Base-by-base conservation (phyloP, 2,797 vertebrate species). In the Numenius phaeopus region DNA sequence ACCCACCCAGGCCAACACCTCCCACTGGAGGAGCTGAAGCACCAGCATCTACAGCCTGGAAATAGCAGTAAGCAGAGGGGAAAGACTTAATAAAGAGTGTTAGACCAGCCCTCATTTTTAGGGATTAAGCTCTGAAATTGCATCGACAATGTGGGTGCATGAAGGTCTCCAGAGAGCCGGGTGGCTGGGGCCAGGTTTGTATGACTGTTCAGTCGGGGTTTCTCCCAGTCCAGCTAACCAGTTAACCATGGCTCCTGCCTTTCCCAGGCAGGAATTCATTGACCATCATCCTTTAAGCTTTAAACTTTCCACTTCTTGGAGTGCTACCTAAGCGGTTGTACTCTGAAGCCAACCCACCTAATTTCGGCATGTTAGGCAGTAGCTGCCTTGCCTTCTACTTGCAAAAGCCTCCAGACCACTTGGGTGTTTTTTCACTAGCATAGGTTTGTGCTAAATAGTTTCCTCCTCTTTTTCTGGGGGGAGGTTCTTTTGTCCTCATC, bases 81-180 rank as follows among this genome's bases (percentile, higher is more conserved):
- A 47, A 75, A 49, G 37, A 7, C 10, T 49, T 66, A 6, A 5
- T 12, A 50, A 72, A 65, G 32, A n/a, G 15, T 11, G 9, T 6
- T 37, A 32, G 40, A 79, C 10, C 27, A 81, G 10, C 42, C 12
- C 27, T 54, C 14, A 6, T 11, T 67, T 90, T 72, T 9, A 64
- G 40, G 18, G 24, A 52, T 59, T 40, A 34, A 64, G 20, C 40
- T 92, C 65, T 72, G 64, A 79, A 72, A 42, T 22, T 42, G 14
- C 46, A 44, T 30, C 1, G 2, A 6, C 2, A 1, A 21, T 9
- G 17, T 32, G 30, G 21, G 18, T 34, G 46, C 5, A 1, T 32
- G 11, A 50, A 42, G 19, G 30, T 49, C 18, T 47, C 20, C 2
- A 8, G 19, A 65, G 29, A 66, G 24, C 7, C 0, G 0, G 2